Percentiles rank a stretch among this genome's conserved stretches.
Evolutionary conservation across 2,888 invertebrate species (phyloP).

Genomic region (Epsilonema sp.): DNA sequence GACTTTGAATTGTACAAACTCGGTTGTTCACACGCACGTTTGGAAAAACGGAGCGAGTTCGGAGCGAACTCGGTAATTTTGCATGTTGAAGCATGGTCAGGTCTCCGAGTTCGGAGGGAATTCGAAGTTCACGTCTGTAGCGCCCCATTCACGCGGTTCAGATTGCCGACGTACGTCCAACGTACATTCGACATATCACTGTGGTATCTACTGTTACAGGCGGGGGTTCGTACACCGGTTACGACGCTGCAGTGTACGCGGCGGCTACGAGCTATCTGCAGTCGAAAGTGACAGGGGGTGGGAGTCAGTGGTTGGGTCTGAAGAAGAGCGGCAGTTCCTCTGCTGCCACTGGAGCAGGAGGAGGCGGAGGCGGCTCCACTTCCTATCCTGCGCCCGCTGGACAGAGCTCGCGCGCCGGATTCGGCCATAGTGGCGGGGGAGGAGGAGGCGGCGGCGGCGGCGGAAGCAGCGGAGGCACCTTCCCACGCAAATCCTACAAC

Average conservation of each 20-base stretch:
- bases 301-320: conserved; percentile 11
- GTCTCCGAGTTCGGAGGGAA: no score
- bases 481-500: background rate
- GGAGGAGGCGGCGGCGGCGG: no score
- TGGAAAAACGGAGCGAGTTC: no score
- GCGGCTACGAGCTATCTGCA: conserved; percentile 84
- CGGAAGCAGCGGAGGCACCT: background rate
- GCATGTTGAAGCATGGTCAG: no score
- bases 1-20: no score
- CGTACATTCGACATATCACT: no score
- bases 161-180: no score
- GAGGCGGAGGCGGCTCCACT: background rate
- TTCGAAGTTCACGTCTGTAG: no score
- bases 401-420: background rate
- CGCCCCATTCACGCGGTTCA: no score
- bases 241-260: conserved; percentile 80
- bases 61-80: no score
- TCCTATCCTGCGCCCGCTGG: background rate
- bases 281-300: conserved; percentile 39
- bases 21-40: no score
- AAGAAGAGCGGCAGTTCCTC: conserved; percentile 13
- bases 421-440: background rate
- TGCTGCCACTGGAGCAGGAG: background rate
- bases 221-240: conserved; percentile 42
- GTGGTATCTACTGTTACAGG: no score